These are phyloP conservation scores for Phaethornis superciliosus DNA, from an alignment of 2,113 vertebrate species.

Conservation along the genomic window DNA sequence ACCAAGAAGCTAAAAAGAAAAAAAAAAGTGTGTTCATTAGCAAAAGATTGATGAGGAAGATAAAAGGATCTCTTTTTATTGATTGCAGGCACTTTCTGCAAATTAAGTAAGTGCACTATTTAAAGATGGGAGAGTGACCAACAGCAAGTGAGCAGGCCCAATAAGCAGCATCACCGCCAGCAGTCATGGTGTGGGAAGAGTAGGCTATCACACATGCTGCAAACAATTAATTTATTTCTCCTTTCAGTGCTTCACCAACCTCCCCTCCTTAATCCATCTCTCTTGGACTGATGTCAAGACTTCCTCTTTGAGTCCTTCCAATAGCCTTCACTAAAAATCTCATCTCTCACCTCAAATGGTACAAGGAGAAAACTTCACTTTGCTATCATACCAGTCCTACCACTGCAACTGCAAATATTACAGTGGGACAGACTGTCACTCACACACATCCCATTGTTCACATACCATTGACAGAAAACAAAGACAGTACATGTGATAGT, in stretches of 20 bases:
- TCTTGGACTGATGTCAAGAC: neutral
- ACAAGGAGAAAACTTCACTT: neutral
- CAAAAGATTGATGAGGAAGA: constrained; percentile 52
- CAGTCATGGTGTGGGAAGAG: neutral
- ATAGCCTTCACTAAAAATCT: neutral
- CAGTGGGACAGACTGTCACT: neutral
- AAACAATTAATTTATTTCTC: constrained; percentile 3
- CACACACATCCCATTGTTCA: neutral
- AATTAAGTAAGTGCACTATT: constrained; percentile 60
- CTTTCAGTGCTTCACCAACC: neutral
- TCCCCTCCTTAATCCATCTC: neutral
- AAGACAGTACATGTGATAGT: neutral
- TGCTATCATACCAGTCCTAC: neutral
- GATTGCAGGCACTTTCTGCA: constrained; percentile 62
- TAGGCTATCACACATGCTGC: neutral
- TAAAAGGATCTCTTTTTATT: constrained; percentile 57
- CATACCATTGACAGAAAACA: neutral
- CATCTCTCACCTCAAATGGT: neutral
- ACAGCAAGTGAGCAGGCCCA: neutral
- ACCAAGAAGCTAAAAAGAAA: constrained; percentile 13
- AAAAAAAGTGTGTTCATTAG: constrained; percentile 34
- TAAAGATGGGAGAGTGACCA: constrained; percentile 8
- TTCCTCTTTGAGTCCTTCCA: neutral
- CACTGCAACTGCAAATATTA: neutral
- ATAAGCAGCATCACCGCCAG: neutral